Conservation (phyloP, 37 sponge, comb jelly and placozoan genomes). For the Cliona cf. orientalis region DNA sequence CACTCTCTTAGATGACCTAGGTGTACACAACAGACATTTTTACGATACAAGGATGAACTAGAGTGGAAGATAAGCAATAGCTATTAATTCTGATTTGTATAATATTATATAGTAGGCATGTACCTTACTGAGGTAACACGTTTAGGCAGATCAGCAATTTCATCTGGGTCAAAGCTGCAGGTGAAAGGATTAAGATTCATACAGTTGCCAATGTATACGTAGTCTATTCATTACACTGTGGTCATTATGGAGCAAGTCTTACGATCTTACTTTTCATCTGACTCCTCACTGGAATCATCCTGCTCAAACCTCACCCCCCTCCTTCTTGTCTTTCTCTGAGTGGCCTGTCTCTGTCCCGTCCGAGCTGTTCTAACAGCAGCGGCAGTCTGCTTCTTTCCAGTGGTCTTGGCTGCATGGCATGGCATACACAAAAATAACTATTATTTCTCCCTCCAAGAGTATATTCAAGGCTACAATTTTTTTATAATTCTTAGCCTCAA, state of each 20-base stretch:
- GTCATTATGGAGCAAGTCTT: no score
- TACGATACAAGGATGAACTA: background rate
- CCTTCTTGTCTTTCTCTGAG: background rate
- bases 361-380: background rate
- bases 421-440: no score
- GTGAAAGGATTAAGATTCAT: background rate
- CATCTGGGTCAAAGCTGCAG: conserved; percentile 17
- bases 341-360: background rate
- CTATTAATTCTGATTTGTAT: no score
- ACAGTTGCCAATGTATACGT: no score
- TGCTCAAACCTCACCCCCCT: background rate
- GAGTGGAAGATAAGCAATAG: background rate
- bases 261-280: conserved; percentile 32
- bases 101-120: no score
- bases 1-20: conserved; percentile 13
- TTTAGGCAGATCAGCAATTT: background rate
- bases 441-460: no score
- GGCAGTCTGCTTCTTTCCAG: background rate
- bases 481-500: no score
- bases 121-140: conserved; percentile 15
- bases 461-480: no score
- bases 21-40: background rate
- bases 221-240: no score
- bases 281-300: conserved; percentile 13
- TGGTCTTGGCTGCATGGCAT: background rate